Percentiles rank a stretch among this genome's conserved stretches.
phyloP scores from a whole-genome alignment of 2,888 invertebrate species.

The Lochmaea crataegi region DNA sequence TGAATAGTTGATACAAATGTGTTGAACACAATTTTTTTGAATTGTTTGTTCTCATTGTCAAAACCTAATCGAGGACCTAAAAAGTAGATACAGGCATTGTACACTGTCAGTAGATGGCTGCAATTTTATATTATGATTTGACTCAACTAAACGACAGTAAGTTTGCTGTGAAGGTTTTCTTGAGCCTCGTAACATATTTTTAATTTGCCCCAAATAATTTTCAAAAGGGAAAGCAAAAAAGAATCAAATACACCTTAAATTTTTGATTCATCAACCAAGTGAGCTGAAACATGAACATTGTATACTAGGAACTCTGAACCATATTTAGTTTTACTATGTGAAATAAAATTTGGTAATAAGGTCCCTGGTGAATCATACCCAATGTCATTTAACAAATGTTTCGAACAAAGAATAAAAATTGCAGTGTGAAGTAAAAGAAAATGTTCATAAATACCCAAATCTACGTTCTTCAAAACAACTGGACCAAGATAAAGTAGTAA shows the following conservation, averaged over 20 bases:
- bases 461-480: constrained; percentile 20
- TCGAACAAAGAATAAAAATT: constrained; percentile 27
- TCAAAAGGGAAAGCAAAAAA: constrained; percentile 44
- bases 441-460: constrained; percentile 31
- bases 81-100: constrained; percentile 23
- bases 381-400: constrained; percentile 7
- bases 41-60: constrained; percentile 23
- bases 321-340: constrained; percentile 35
- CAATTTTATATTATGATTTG: constrained; percentile 21
- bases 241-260: constrained; percentile 41
- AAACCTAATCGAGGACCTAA: constrained; percentile 22
- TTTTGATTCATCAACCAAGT: constrained; percentile 42
- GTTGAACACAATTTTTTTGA: constrained; percentile 23
- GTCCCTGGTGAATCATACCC: background rate
- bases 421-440: constrained; percentile 21
- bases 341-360: constrained; percentile 5
- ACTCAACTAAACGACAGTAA: constrained; percentile 27
- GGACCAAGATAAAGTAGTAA: constrained; percentile 29
- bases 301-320: constrained; percentile 41
- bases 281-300: constrained; percentile 44
- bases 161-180: constrained; percentile 38
- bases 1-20: constrained; percentile 17
- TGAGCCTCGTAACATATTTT: background rate
- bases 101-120: constrained; percentile 8
- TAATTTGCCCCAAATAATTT: constrained; percentile 20